These are phyloP conservation scores for Loripinus fragilis DNA, from an alignment of 2,888 invertebrate species.

Conservation along the genomic window DNA sequence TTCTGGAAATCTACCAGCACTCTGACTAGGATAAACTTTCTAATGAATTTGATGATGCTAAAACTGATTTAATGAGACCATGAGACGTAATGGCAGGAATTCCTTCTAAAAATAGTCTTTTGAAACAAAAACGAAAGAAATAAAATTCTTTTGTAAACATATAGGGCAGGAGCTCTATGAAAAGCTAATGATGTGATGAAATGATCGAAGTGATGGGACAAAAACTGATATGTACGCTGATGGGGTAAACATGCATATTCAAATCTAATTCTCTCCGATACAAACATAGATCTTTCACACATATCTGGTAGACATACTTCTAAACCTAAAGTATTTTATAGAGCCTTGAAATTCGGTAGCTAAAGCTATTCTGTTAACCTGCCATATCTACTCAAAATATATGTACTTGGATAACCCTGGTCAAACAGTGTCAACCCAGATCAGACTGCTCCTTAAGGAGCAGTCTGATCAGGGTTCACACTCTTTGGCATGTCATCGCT, in stretches of 20 bases:
- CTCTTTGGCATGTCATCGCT: no score
- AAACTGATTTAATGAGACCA: slow-evolving; percentile 10
- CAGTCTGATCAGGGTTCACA: no score
- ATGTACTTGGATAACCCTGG: no score
- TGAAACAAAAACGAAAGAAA: slow-evolving; percentile 18
- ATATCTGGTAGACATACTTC: not conserved
- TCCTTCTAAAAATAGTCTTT: slow-evolving; percentile 19
- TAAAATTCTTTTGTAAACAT: slow-evolving; percentile 15
- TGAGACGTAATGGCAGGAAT: slow-evolving; percentile 9
- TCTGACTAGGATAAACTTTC: slow-evolving; percentile 15
- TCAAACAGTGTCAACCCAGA: no score
- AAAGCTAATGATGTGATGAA: not conserved
- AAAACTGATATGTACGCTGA: slow-evolving; percentile 14
- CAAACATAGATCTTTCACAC: not conserved
- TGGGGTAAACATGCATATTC: slow-evolving; percentile 16
- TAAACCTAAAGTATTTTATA: not conserved
- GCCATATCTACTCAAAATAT: no score
- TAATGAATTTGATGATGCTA: slow-evolving; percentile 1
- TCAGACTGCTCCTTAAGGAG: no score
- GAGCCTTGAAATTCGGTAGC: no score
- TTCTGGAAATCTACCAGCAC: not conserved
- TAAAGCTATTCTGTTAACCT: no score
- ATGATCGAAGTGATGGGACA: slow-evolving; percentile 5
- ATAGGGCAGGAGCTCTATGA: slow-evolving; percentile 9
- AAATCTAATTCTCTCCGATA: not conserved